A percentile compares a stretch with the other conserved stretches of the same genome.
These are phyloP conservation scores for Anguilla rostrata DNA, from an alignment of 2,113 vertebrate species.

Conservation along the genomic window DNA sequence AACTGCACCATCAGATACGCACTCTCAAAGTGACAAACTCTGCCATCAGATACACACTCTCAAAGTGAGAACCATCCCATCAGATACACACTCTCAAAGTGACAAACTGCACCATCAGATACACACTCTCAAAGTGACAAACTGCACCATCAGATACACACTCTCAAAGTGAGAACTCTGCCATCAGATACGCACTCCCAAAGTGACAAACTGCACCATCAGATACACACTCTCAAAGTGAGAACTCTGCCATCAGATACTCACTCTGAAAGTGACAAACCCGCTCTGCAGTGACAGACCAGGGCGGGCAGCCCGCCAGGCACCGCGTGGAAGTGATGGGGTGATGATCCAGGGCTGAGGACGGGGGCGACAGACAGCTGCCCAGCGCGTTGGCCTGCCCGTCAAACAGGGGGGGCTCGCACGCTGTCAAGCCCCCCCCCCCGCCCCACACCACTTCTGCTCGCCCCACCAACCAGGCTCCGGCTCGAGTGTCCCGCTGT, in stretches of 20 bases:
- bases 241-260: neutral
- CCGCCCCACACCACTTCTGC: neutral
- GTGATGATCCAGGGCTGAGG: conserved; percentile 11
- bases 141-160: too few species aligned
- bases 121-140: too few species aligned
- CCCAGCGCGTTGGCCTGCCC: conserved; percentile 13
- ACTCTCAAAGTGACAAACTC: neutral
- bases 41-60: too few species aligned
- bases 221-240: too few species aligned
- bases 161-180: too few species aligned
- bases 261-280: neutral
- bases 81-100: too few species aligned
- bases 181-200: too few species aligned
- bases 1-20: neutral
- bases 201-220: too few species aligned
- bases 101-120: too few species aligned
- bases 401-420: conserved; percentile 19
- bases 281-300: neutral
- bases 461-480: neutral
- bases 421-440: conserved; percentile 37
- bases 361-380: conserved; percentile 1
- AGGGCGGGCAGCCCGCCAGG: neutral
- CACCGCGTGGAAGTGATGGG: neutral
- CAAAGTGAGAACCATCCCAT: too few species aligned
- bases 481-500: conserved; percentile 14